Evolutionary conservation across 2,113 vertebrate species (phyloP).

Genomic region (Microtus montanus): DNA sequence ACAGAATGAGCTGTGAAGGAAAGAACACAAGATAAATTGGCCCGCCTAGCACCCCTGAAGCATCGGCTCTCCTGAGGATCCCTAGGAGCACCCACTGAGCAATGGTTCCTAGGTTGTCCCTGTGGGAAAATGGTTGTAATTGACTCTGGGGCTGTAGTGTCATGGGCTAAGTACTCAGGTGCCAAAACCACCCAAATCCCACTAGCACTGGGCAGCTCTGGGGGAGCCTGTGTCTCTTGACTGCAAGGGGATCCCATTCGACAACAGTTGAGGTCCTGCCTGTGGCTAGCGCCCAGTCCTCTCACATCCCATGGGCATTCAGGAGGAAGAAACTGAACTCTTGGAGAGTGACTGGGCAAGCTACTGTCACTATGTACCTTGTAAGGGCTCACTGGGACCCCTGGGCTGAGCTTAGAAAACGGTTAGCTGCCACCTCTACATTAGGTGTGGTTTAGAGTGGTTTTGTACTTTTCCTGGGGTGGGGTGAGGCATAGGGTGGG

Average conservation of each 20-base stretch:
- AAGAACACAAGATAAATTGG: not conserved
- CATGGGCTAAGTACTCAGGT: not conserved
- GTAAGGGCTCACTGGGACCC: not conserved
- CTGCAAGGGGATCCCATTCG: not conserved
- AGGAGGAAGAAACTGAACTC: not conserved
- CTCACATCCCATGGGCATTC: not conserved
- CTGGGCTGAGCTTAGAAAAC: fast-evolving
- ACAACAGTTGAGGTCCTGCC: not conserved
- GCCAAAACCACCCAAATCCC: not conserved
- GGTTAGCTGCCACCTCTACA: fast-evolving
- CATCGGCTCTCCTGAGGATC: not conserved
- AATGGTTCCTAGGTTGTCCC: not conserved
- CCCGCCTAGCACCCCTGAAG: not conserved
- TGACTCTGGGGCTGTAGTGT: not conserved
- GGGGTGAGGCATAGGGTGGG: not conserved
- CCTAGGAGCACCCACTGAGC: not conserved
- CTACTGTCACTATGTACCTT: fast-evolving
- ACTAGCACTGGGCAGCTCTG: not conserved
- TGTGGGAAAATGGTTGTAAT: not conserved
- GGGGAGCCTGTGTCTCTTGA: not conserved
- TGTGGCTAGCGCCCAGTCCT: not conserved
- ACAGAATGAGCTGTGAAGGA: not conserved
- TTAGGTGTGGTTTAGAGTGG: not conserved
- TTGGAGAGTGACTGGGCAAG: not conserved
- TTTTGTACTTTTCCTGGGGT: not conserved